Base-by-base conservation (phyloP, 2,113 vertebrate species). In the Salvelinus fontinalis region DNA sequence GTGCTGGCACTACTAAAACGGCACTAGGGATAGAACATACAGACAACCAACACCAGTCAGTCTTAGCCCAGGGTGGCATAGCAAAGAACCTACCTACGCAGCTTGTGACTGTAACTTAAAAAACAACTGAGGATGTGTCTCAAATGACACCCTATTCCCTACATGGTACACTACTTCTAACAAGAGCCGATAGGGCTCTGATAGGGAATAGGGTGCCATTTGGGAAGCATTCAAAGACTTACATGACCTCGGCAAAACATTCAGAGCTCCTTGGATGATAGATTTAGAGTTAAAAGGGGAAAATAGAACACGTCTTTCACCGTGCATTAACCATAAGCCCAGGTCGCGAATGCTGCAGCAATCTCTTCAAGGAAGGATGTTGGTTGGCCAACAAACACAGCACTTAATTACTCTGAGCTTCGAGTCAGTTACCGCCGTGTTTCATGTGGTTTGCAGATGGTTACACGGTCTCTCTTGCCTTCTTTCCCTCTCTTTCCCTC, bases 381-480 rank as follows among this genome's bases (percentile, higher is more conserved):
- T 86, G 73, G 75, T 82, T 86, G 80, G 87, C 87, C 84, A 89
- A 79, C 84, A 68, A 85, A 89, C 83, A 90, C 83, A 89, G 75
- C 76, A 57, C 80, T 83, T 88, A 90, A 92, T 92, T 89, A 88
- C 74, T 62, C 44, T 81, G 76, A 84, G 80, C 79, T 92, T 89
- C 80, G 81, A 87, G 85, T 83, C 84, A 82, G 89, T 92, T 93
- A 89, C 80, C 65, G 24, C 66, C 79, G 69, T n/a, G 81, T 87
- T 93, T 93, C 88, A 90, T 92, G 88, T 92, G 91, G 88, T 82
- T 83, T 82, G 77, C 88, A 91, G 87, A 91, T 91, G 91, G 83
- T 79, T 83, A 81, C 54, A 51, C 31, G 34, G 74, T 79, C 83
- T 87, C 70, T 79, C 79, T 71, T 87, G 85, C 57, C 65, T 85